Evolutionary conservation across 2,797 vertebrate genomes (phyloP), one percentile per base, ranked within the genome.

Genomic region (Taenioides sp.): DNA sequence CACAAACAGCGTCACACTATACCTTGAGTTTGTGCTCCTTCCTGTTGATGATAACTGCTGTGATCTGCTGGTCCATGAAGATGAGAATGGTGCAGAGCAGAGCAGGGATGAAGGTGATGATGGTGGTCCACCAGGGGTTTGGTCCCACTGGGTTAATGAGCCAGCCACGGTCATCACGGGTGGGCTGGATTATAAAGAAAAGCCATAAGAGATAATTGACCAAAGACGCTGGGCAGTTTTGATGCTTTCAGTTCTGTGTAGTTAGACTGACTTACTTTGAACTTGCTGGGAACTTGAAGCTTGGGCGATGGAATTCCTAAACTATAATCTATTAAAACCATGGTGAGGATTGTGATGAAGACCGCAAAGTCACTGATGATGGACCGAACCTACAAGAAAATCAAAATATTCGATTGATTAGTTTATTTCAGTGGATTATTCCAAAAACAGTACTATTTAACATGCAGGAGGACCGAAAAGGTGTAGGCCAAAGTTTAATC

Each of bases 21-120:
- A 49, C 47, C 97, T 99, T 99, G 80, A 99, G 91, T 66, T 99
- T 99, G 94, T 99, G 98, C 78, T 99, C 98, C 92, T 99, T 99
- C 87, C 98, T 96, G 88, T 99, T 99, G 81, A 99, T 98, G 74
- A 99, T 99, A 80, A 99, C 98, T 2, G 98, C 98, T 12, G 98
- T 99, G 89, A 99, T 99, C 91, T 99, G 98, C 85, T 99, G 98
- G 89, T 99, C 98, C 98, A 99, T 99, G 86, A 99, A 99, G 90
- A 99, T 99, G 70, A 99, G 94, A 89, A 99, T 99, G 82, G 98
- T 99, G 88, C 98, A 99, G 84, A 99, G 96, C 71, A 99, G 90
- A 73, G 98, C 97, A 23, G 98, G 98, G 89, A 99, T 81, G 83
- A 94, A 82, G 73, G 96, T 93, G 83, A 98, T 93, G 77, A 98